Percentiles rank a stretch among this genome's conserved stretches.
These are phyloP conservation scores for Galaxea fascicularis DNA, from an alignment of 92 coral and sea anemone species.

Conservation along the genomic window DNA sequence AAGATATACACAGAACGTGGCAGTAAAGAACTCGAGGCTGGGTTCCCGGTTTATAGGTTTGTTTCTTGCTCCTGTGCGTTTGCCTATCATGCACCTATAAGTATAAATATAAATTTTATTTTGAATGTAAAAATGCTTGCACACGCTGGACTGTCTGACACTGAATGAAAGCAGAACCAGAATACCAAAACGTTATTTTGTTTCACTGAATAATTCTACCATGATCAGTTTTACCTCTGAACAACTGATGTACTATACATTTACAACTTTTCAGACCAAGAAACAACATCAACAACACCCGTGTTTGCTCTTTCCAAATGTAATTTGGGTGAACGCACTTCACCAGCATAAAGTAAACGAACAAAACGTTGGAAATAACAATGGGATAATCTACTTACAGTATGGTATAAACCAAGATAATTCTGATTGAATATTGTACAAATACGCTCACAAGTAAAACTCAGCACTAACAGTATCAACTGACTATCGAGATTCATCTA, in stretches of 20 bases:
- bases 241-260: conserved; percentile 6
- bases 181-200: background rate
- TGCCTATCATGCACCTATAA: background rate
- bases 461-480: conserved; percentile 15
- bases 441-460: background rate
- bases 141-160: conserved; percentile 2
- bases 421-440: no score
- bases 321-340: background rate
- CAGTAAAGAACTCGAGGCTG: conserved; percentile 1
- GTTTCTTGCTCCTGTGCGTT: conserved; percentile 11
- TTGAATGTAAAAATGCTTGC: conserved; percentile 8
- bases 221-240: conserved; percentile 21
- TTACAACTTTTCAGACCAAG: conserved; percentile 25
- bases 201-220: conserved; percentile 8
- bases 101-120: conserved; percentile 3
- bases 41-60: background rate
- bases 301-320: conserved; percentile 1
- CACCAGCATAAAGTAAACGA: conserved; percentile 4
- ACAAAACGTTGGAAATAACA: background rate
- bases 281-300: conserved; percentile 12
- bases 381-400: background rate
- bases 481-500: conserved; percentile 4
- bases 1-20: background rate
- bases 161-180: conserved; percentile 1
- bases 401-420: no score